Conservation (phyloP, 2,113 vertebrate genomes). For the Actenoides hombroni region DNA sequence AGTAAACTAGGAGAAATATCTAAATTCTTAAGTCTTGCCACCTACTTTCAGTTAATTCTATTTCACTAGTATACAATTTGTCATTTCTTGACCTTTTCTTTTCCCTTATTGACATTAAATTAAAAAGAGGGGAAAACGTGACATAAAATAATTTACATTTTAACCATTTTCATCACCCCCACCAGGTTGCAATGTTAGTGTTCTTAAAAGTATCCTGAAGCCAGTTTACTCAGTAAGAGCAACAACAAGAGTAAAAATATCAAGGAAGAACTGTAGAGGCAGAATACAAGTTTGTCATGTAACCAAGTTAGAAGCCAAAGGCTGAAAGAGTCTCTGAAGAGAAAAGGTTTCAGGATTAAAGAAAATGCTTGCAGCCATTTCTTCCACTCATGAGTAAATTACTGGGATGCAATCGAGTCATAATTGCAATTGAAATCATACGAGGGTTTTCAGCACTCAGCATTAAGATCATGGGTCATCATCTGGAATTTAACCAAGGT, state of each 20-base stretch:
- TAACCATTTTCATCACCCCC: neutral
- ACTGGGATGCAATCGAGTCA: neutral
- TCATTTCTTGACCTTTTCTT: neutral
- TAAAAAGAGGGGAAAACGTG: neutral
- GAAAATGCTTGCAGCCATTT: conserved; percentile 2
- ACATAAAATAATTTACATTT: neutral
- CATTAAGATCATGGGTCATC: neutral
- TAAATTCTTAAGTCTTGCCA: neutral
- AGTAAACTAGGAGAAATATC: conserved; percentile 5
- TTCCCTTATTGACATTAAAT: neutral
- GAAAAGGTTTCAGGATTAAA: neutral
- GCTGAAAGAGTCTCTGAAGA: neutral
- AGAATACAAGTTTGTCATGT: neutral
- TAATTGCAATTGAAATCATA: neutral
- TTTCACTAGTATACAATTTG: neutral
- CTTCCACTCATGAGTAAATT: neutral
- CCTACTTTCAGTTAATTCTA: conserved; percentile 21
- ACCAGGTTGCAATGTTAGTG: neutral
- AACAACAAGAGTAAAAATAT: neutral
- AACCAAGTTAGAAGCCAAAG: neutral
- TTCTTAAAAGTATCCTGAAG: neutral
- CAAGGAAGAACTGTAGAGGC: neutral
- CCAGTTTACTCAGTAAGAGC: neutral
- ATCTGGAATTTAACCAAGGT: neutral
- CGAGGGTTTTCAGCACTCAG: neutral